Evolutionary conservation across 2,797 vertebrate species (phyloP).

Genomic region (Cynopterus sphinx): DNA sequence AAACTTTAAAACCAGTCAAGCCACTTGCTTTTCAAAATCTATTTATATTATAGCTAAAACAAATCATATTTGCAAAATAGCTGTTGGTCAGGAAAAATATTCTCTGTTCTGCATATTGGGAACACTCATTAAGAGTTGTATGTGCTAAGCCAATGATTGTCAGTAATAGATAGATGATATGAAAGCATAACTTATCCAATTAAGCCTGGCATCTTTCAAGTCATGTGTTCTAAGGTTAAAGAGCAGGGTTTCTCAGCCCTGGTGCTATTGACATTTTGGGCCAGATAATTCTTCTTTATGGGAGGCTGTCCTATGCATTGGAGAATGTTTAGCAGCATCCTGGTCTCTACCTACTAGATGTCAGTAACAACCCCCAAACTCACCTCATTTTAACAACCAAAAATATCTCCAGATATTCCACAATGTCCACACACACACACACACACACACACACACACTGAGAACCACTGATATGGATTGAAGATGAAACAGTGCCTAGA

Average conservation of each 20-base stretch:
- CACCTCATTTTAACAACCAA: not conserved
- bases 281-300: not conserved
- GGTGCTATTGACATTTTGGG: not conserved
- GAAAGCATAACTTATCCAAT: not conserved
- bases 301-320: not conserved
- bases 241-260: not conserved
- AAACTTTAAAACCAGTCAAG: constrained; percentile 29
- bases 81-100: not conserved
- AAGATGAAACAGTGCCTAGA: not conserved
- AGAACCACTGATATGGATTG: not conserved
- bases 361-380: not conserved
- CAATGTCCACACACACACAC: too few relatives aligned
- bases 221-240: not conserved
- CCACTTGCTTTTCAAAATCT: constrained; percentile 55
- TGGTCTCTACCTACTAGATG: not conserved
- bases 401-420: not conserved
- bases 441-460: too few relatives aligned
- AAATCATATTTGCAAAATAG: constrained; percentile 9
- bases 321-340: not conserved
- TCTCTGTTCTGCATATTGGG: not conserved
- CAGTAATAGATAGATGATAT: not conserved
- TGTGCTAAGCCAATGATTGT: too few relatives aligned
- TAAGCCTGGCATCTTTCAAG: not conserved
- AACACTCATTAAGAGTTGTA: too few relatives aligned
- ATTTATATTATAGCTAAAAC: constrained; percentile 3